These are phyloP conservation scores for Campoplex capitator DNA, from an alignment of 2,888 invertebrate genomes.

Conservation along the genomic window DNA sequence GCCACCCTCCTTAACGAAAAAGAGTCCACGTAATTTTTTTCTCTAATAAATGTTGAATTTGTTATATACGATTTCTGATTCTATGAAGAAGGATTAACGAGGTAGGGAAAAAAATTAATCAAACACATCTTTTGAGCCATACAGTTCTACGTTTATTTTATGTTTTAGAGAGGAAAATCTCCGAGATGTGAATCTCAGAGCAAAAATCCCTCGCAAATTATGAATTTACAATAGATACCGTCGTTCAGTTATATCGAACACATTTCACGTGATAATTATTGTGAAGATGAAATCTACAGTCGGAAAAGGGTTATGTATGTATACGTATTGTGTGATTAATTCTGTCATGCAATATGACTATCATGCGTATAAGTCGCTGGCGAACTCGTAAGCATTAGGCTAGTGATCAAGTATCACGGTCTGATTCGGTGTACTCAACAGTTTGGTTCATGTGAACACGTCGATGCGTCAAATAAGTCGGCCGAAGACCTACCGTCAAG, in stretches of 20 bases:
- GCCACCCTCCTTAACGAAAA: too few species aligned
- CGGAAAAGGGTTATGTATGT: not conserved
- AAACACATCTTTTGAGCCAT: too few species aligned
- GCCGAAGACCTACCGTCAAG: slow-evolving; percentile 15
- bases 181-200: not conserved
- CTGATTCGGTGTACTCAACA: too few species aligned
- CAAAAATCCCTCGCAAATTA: slow-evolving; percentile 21
- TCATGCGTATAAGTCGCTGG: slow-evolving; percentile 7
- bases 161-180: slow-evolving; percentile 34
- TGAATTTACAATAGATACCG: too few species aligned
- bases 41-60: too few species aligned
- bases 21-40: too few species aligned
- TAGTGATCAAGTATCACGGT: not conserved
- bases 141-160: too few species aligned
- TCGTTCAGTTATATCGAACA: too few species aligned
- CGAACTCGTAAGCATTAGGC: slow-evolving; percentile 41
- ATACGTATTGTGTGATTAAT: not conserved
- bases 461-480: not conserved
- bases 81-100: too few species aligned
- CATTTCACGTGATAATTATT: not conserved
- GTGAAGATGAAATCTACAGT: slow-evolving; percentile 37
- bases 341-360: not conserved
- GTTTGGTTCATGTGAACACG: too few species aligned
- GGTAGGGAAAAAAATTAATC: too few species aligned
- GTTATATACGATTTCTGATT: too few species aligned